Evolutionary conservation across 2,797 vertebrate genomes (phyloP), one percentile per base, ranked within the genome.

Genomic region (Heterohyrax brucei): DNA sequence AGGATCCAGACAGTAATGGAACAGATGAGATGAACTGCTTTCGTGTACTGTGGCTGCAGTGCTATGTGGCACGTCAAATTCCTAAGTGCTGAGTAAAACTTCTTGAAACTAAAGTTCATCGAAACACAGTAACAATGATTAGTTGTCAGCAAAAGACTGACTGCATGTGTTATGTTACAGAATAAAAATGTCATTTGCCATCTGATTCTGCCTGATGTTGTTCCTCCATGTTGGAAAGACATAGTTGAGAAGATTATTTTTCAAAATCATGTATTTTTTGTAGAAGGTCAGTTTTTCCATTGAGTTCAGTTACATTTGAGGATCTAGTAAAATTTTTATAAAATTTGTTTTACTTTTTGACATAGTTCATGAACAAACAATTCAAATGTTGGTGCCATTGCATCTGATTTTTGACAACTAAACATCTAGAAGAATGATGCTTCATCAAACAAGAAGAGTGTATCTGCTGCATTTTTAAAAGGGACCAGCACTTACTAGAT

Each of bases 301-400:
- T 61, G 59, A 68, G 28, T 68, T 68, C n/a, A 7, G 30, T 59
- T 86, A 59, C 21, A 53, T 72, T 83, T 66, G 87, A 44, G 78
- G 10, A 89, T 30, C 46, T 66, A 30, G 12, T 77, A 30, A 95
- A 70, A 76, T 89, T 56, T n/a, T 77, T 53, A 79, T 12, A 21
- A 66, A 86, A 3, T 76, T 87, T 44, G 10, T 70, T 93, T 97
- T 46, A 84, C 48, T 94, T 85, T 30, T 68, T 94, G 16, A 72
- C 30, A 14, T 53, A 22, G 66, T 56, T 64, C 39, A 44, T 53
- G 79, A 82, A 64, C 62, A 76, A 66, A 76, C 61, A 73, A 86
- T 62, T 50, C 39, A 59, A 30, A 90, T 86, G 46, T 77, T 26
- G 30, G 28, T 46, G n/a, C 18, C 59, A n/a, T 28, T 59, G 1